Evolutionary conservation across 2,797 vertebrate genomes (phyloP), one percentile per base, ranked within the genome.

Genomic region (Diplodus sargus): DNA sequence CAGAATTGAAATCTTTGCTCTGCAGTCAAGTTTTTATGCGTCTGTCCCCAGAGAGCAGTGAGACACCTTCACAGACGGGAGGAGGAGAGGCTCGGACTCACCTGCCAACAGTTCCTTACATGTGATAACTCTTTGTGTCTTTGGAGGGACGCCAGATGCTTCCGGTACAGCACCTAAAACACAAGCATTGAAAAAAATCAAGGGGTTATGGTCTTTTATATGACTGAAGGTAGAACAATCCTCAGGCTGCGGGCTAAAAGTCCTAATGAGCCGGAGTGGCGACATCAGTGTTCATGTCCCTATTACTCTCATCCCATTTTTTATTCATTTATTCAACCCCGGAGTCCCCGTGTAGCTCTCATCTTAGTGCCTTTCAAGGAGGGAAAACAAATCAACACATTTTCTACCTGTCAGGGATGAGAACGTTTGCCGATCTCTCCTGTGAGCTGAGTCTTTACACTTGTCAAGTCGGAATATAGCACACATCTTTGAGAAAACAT

Each of bases 331-430:
- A 74, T 47, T 62, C 77, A 84, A 68, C 63, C 64, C 66, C 5
- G 0, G 30, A 47, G 69, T 80, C 77, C 63, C 72, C 18, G 63
- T 43, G 52, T 51, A 63, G 28, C 74, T 70, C 81, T 79, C 80
- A 70, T 81, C 67, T 70, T 34, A 12, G 62, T 57, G 68, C 76
- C 79, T 72, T 82, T 86, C 59, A 79, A 74, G 74, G 72, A 76
- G 70, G 69, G 39, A 83, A 89, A 85, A 82, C 75, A 89, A 83
- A 89, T 88, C 85, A 85, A 87, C 84, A 82, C 64, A 56, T 85
- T 90, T 81, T 60, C 62, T 67, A 49, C 74, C 85, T 90, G 89
- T 92, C 89, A 90, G 30, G 16, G 60, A 86, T 79, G 78, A 83
- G 56, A 85, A 62, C 11, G 16, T 76, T 86, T 75, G 65, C 52